Conservation (phyloP, 2,797 vertebrate species). For the Cossypha dichroa region DNA sequence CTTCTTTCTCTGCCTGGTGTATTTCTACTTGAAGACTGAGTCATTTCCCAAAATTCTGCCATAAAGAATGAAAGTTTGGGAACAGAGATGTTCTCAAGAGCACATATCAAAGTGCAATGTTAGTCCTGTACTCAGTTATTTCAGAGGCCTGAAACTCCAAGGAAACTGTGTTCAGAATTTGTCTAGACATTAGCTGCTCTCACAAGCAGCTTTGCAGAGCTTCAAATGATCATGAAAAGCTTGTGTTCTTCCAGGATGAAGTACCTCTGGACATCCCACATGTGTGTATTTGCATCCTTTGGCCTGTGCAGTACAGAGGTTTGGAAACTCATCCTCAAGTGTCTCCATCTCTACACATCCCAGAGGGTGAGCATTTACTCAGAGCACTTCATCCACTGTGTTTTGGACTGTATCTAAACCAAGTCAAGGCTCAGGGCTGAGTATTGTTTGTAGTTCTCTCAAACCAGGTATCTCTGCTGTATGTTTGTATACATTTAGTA, state of each 20-base stretch:
- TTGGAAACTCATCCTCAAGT: conserved; percentile 84
- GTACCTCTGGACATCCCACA: conserved; percentile 96
- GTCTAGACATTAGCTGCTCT: not conserved
- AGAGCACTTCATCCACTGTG: not conserved
- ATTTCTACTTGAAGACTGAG: not conserved
- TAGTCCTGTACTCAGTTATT: not conserved
- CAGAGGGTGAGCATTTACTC: conserved; percentile 74
- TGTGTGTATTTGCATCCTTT: conserved; percentile 93
- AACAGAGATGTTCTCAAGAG: not conserved
- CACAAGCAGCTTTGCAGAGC: not conserved
- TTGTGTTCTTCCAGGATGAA: conserved; percentile 87
- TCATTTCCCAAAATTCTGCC: not conserved
- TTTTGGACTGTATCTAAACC: not conserved
- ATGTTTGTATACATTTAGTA: not conserved
- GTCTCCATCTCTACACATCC: conserved; percentile 80
- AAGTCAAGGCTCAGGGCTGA: not conserved
- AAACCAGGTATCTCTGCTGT: not conserved
- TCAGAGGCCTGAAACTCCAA: not conserved
- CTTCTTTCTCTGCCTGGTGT: not conserved
- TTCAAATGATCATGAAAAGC: not conserved
- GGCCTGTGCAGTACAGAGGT: conserved; percentile 88
- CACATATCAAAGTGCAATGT: not conserved
- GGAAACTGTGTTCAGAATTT: not conserved
- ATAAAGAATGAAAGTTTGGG: not conserved
- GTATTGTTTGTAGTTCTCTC: not conserved